Conservation (phyloP, 2,888 invertebrate genomes). For the Cephonodes hylas region DNA sequence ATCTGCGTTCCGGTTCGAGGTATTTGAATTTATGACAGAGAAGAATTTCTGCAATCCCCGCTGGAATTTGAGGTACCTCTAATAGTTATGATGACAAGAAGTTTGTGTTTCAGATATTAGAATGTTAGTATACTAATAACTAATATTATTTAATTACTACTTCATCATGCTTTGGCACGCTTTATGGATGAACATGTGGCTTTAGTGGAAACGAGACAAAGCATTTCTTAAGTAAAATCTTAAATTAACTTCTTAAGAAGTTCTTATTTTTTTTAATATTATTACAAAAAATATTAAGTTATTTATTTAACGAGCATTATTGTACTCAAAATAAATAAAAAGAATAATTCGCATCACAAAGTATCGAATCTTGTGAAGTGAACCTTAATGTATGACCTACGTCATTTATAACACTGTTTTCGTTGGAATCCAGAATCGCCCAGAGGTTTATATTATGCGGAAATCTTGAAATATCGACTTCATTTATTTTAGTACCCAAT, state of each 20-base stretch:
- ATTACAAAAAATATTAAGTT: no score
- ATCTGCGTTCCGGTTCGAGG: conserved; percentile 8
- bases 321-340: neutral
- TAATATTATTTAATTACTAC: no score
- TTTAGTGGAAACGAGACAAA: no score
- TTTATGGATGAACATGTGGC: no score
- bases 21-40: conserved; percentile 3
- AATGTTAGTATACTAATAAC: no score
- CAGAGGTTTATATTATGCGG: neutral
- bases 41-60: neutral
- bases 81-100: neutral
- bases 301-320: neutral
- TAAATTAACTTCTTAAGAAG: no score
- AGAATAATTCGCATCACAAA: no score
- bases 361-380: conserved; percentile 3
- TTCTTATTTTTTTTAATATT: no score
- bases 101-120: neutral
- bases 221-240: no score
- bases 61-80: neutral
- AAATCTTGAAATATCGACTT: neutral
- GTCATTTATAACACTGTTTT: conserved; percentile 1
- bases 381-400: conserved; percentile 15
- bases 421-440: neutral
- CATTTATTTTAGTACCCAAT: neutral
- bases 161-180: no score